phyloP scores from a whole-genome alignment of 1,140 invertebrate genomes.

The Drosophila kanapiae region DNA sequence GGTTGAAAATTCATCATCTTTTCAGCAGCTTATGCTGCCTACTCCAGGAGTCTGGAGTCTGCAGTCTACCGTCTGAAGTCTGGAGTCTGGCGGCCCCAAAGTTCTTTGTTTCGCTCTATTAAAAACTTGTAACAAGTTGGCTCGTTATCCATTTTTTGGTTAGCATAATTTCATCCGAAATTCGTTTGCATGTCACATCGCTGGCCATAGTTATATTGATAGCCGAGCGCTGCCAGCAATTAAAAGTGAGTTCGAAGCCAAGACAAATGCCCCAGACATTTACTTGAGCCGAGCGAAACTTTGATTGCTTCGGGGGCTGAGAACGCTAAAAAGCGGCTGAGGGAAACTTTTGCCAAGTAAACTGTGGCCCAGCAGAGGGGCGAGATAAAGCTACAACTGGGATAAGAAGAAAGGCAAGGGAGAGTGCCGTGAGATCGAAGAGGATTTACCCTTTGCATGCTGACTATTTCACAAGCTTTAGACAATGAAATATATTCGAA shows the following conservation, averaged over 20 bases:
- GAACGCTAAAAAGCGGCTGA: slow-evolving; percentile 13
- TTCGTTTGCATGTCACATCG: slow-evolving; percentile 57
- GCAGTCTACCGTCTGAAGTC: slow-evolving; percentile 13
- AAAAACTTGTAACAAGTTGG: slow-evolving; percentile 83
- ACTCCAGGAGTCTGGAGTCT: slow-evolving; percentile 27
- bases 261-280: slow-evolving; percentile 60
- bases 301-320: slow-evolving; percentile 59
- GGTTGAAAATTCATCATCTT: slow-evolving; percentile 82
- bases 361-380: slow-evolving; percentile 32
- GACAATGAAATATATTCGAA: too few species aligned
- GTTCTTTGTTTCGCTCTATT: slow-evolving; percentile 71
- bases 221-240: slow-evolving; percentile 61
- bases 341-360: slow-evolving; percentile 61
- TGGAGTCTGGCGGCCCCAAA: slow-evolving; percentile 18
- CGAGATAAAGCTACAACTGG: slow-evolving; percentile 25
- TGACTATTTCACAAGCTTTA: too few species aligned
- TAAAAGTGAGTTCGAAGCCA: slow-evolving; percentile 58
- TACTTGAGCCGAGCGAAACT: slow-evolving; percentile 51
- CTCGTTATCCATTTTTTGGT: slow-evolving; percentile 71
- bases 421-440: background rate
- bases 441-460: background rate
- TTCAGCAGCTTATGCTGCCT: slow-evolving; percentile 77
- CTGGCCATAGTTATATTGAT: slow-evolving; percentile 67
- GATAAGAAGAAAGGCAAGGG: background rate
- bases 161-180: slow-evolving; percentile 64